Evolutionary conservation across 2,797 vertebrate species (phyloP).

Genomic region (Oreochromis mossambicus): DNA sequence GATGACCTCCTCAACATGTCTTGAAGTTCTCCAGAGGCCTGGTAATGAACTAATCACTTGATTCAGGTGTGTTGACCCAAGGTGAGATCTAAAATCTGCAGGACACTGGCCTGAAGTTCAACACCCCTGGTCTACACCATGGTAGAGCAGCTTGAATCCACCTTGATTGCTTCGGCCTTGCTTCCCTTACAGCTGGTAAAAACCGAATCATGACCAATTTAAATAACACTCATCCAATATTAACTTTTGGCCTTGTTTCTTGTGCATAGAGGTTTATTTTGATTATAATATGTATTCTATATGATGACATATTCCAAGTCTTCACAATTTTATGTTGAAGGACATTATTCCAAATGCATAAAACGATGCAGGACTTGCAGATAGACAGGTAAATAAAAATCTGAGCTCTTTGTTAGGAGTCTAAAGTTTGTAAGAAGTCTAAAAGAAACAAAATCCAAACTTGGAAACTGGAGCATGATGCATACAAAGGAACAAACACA

Average conservation of each 20-base stretch:
- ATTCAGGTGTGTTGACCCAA: no score
- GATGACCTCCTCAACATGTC: no score
- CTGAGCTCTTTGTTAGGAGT: not conserved
- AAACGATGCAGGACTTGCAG: not conserved
- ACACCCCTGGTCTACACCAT: not conserved
- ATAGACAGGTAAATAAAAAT: not conserved
- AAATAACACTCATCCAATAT: not conserved
- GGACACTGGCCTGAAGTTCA: not conserved
- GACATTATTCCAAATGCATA: not conserved
- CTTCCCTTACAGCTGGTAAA: not conserved
- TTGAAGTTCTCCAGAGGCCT: no score
- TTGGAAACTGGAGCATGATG: not conserved
- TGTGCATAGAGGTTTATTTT: fast-evolving
- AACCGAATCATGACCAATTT: not conserved
- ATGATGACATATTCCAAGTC: not conserved
- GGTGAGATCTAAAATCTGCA: no score
- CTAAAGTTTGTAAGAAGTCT: not conserved
- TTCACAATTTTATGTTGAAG: not conserved
- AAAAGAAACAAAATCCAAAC: not conserved
- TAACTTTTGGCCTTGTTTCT: not conserved
- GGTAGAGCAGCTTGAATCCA: not conserved
- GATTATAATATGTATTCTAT: not conserved
- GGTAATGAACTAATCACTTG: no score
- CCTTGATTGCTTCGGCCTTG: fast-evolving
- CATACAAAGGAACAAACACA: not conserved